Evolutionary conservation across 2,113 vertebrate species (phyloP).

Genomic region (Cebus imitator): DNA sequence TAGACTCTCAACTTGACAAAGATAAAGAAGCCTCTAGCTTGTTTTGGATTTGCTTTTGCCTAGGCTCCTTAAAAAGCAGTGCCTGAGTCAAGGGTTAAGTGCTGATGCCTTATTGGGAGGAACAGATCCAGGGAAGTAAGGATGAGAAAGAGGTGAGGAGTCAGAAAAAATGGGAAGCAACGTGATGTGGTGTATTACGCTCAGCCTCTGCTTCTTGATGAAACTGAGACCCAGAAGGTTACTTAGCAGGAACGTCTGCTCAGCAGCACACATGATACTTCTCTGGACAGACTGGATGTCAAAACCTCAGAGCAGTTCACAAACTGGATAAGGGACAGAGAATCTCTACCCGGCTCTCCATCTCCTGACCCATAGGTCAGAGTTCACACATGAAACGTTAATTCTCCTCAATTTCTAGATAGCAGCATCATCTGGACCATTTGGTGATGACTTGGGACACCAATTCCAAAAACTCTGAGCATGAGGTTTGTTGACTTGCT

Average conservation of each 20-base stretch:
- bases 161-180: not conserved
- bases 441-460: not conserved
- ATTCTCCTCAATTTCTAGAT: not conserved
- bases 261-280: not conserved
- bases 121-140: not conserved
- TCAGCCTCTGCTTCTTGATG: not conserved
- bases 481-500: not conserved
- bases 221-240: not conserved
- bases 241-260: not conserved
- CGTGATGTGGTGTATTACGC: accelerated
- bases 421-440: not conserved
- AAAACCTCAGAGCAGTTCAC: not conserved
- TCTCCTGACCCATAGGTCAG: not conserved
- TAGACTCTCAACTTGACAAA: not conserved
- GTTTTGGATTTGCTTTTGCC: not conserved
- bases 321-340: not conserved
- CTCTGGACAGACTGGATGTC: not conserved
- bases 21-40: not conserved
- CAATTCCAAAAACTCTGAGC: not conserved
- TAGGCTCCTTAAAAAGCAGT: not conserved
- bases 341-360: too few species aligned
- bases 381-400: not conserved
- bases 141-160: not conserved
- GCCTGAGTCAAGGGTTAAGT: not conserved
- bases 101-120: not conserved